Evolutionary conservation across 2,113 vertebrate species (phyloP), one percentile per base, ranked within the genome.

Genomic region (Beaufortia kweichowensis): DNA sequence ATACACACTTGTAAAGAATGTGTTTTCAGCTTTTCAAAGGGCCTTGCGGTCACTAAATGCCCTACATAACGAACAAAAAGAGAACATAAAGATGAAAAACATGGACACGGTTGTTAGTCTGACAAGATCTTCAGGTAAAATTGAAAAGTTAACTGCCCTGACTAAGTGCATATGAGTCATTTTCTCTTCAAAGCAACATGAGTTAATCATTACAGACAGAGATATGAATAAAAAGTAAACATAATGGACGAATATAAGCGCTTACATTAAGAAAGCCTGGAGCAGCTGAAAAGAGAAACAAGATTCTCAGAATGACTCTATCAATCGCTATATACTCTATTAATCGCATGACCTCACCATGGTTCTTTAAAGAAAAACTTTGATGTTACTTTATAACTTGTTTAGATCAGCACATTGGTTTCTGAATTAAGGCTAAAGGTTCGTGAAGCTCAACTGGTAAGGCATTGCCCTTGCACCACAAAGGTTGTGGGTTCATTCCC

Each of bases 121-220:
- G 50, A 71, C 33, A 71, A 71, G 31, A 71, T 57, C 68, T 57
- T 7, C 14, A 26, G 57, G 31, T 4, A 6, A 35, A 21, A 41
- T 28, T 41, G 53, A 71, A 71, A 71, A 59, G 69, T 10, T 26
- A 71, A 59, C 33, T 71, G 29, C 48, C 29, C 67, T 1, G 1
- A 50, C 46, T 29, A 26, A 55, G 66, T 2, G 28, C 24, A 17
- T 39, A 41, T 57, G 68, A 71, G 23, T 71, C 31, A 41, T n/a
- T 59, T 59, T 71, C 21, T 71, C 33, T 59, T 71, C 55, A 71
- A 71, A 71, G 53, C 15, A 71, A 10, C 31, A n/a, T 59, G 33
- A 26, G 69, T 71, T 71, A 71, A 71, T 71, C 53, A 71, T 71
- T 71, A 59, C 69, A 67, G 41, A 3, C 3, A 12, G 21, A 59